Percentiles rank a stretch among this genome's conserved stretches.
phyloP scores from a whole-genome alignment of 1,140 invertebrate species.

The Palaemon carinicauda region DNA sequence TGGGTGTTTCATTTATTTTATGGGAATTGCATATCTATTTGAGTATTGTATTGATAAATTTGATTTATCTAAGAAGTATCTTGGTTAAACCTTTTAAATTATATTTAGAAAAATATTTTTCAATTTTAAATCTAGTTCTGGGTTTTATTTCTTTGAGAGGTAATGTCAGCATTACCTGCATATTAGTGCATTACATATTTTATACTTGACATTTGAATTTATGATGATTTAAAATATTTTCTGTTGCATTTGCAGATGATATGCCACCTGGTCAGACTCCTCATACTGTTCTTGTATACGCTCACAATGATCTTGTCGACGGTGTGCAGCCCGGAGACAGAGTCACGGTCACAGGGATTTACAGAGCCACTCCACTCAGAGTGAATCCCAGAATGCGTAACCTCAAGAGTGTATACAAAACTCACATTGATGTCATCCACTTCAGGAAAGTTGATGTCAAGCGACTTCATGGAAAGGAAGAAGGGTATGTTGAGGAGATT shows the following conservation, averaged over 20 bases:
- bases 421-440: slow-evolving; percentile 97
- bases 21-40: too few relatives aligned
- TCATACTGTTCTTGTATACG: slow-evolving; percentile 78
- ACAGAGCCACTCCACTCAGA: slow-evolving; percentile 85
- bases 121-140: too few relatives aligned
- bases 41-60: too few relatives aligned
- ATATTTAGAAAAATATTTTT: too few relatives aligned
- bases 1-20: too few relatives aligned
- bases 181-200: not conserved
- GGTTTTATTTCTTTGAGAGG: too few relatives aligned
- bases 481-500: slow-evolving; percentile 71
- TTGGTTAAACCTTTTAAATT: too few relatives aligned
- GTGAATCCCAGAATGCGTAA: slow-evolving; percentile 85
- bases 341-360: slow-evolving; percentile 95
- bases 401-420: slow-evolving; percentile 90
- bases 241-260: slow-evolving; percentile 24
- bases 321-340: slow-evolving; percentile 93
- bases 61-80: too few relatives aligned
- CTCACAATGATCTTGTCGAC: slow-evolving; percentile 96
- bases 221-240: slow-evolving; percentile 86
- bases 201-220: slow-evolving; percentile 75
- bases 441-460: slow-evolving; percentile 90
- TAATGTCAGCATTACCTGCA: not conserved
- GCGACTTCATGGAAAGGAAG: slow-evolving; percentile 80
- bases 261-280: slow-evolving; percentile 59